Conservation (phyloP, 2,888 invertebrate genomes). For the Ametastegia equiseti region DNA sequence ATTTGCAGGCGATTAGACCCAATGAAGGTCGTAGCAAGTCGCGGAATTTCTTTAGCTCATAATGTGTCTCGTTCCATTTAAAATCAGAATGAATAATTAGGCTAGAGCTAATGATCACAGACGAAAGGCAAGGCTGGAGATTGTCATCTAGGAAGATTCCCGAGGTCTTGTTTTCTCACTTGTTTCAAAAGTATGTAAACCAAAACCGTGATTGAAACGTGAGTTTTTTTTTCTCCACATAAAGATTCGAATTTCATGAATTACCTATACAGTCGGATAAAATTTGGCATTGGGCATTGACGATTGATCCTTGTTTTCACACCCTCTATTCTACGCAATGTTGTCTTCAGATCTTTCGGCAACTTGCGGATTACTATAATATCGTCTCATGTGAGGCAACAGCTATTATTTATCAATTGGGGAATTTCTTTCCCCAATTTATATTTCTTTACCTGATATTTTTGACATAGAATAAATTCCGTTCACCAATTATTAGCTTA, state of each 20-base stretch:
- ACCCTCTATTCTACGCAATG: too few relatives aligned
- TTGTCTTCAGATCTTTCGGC: too few relatives aligned
- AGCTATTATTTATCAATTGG: too few relatives aligned
- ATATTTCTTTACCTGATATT: too few relatives aligned
- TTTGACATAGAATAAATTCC: too few relatives aligned
- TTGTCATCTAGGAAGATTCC: conserved; percentile 20
- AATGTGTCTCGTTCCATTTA: not conserved
- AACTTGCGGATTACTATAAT: too few relatives aligned
- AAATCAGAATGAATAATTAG: conserved; percentile 28
- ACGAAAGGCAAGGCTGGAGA: conserved; percentile 34
- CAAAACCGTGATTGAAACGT: not conserved
- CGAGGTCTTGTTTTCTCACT: not conserved
- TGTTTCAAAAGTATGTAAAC: not conserved
- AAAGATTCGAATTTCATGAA: not conserved
- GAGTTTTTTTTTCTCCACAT: not conserved
- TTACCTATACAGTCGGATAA: too few relatives aligned
- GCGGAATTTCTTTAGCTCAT: not conserved
- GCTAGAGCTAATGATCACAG: conserved; percentile 9
- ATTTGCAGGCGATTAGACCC: not conserved
- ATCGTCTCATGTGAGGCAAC: too few relatives aligned
- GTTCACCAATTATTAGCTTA: too few relatives aligned
- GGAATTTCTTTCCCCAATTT: too few relatives aligned
- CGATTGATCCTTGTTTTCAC: too few relatives aligned
- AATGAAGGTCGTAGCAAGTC: conserved; percentile 20
- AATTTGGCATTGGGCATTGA: too few relatives aligned